Base-by-base conservation (phyloP, 2,888 invertebrate genomes). In the Leistus spinibarbis region DNA sequence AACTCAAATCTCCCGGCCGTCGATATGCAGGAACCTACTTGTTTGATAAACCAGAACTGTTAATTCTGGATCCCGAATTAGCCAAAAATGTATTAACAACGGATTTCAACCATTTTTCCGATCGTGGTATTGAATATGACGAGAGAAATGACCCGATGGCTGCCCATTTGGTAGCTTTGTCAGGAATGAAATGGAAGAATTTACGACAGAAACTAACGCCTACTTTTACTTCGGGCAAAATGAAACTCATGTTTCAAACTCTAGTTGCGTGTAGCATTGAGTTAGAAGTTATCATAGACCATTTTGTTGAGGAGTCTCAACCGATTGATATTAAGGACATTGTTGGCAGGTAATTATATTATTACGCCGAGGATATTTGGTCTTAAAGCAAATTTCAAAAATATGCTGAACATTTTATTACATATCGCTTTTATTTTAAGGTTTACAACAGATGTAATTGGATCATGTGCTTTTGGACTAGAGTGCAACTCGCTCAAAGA, bases 181-280 rank as follows among this genome's bases (percentile, higher is more conserved):
- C 85, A 69, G 90, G 88, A 0, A 83, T 86, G 7, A 85, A 87
- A 27, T 93, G 93, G 92, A 90, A 87, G 79, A 86, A 84, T 16
- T 81, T 91, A 22, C 86, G 92, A 13, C 77, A 86, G 0, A 90
- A 91, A 78, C 82, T 92, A 79, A 88, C 91, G 0, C 90, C 91
- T 0, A 88, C 89, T 0, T 92, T 92, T 79, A 89, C 91, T 0
- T 87, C 90, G 0, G 90, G 90, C 13, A 91, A 91, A 81, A 84
- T 92, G 73, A 91, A 90, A 81, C 86, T 84, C 3, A 90, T 91
- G 89, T 91, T 89, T 79, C 86, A 86, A 0, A 86, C 89, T 0
- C 86, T 91, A 13, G 86, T 88, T 53, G 85, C 87, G 56, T 88
- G 89, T 62, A 88, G 88, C 0, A 83, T 86, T 10, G 85, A 87